Percentiles rank a stretch among this genome's conserved stretches.
Conservation (phyloP, 2,797 vertebrate genomes). For the Siniperca scherzeri region DNA sequence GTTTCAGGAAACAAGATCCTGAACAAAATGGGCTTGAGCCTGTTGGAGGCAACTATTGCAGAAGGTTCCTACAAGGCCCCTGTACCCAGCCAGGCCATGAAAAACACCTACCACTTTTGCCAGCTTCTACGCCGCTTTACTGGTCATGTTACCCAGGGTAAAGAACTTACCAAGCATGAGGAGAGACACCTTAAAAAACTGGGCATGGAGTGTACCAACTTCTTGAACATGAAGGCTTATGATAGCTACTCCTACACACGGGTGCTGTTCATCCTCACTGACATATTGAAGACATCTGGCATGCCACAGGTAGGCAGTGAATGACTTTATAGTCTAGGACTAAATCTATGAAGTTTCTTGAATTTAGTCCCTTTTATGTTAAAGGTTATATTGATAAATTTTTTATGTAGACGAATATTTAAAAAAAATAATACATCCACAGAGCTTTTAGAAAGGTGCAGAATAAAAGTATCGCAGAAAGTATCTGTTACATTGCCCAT, state of each 20-base stretch:
- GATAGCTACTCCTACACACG: conserved; percentile 65
- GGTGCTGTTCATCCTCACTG: conserved; percentile 71
- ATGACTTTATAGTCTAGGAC: background rate
- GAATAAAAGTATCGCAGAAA: too few species aligned
- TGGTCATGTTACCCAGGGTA: conserved; percentile 41
- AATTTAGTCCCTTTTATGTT: background rate
- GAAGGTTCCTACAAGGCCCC: conserved; percentile 59
- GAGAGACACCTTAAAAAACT: conserved; percentile 67
- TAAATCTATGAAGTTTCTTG: background rate
- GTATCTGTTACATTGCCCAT: too few species aligned
- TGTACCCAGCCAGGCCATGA: background rate
- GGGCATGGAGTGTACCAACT: conserved; percentile 62
- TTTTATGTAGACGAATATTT: too few species aligned
- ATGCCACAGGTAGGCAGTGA: conserved; percentile 63
- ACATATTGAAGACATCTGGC: conserved; percentile 58
- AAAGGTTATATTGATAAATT: too few species aligned
- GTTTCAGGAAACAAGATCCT: conserved; percentile 80
- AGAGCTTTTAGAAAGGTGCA: too few species aligned
- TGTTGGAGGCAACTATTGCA: conserved; percentile 56
- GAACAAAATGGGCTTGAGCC: conserved; percentile 82
- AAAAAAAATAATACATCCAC: too few species aligned
- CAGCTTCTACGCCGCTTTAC: conserved; percentile 73
- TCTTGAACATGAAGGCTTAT: conserved; percentile 75
- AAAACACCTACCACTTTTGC: conserved; percentile 77
- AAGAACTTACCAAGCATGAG: conserved; percentile 54